Base-by-base conservation (phyloP, 2,113 vertebrate species). In the Phoxinus phoxinus region DNA sequence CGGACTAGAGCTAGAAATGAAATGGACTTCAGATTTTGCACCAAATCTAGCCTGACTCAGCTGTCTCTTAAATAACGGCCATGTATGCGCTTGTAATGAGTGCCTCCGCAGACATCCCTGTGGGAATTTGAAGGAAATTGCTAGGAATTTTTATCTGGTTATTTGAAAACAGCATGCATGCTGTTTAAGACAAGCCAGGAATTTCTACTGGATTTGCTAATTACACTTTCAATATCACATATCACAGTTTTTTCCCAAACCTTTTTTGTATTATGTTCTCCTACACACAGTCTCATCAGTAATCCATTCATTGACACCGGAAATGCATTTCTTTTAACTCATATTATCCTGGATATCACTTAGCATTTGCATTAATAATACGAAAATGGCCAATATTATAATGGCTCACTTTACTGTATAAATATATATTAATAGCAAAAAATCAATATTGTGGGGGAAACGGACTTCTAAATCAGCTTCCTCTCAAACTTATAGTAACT, bases 91-190 rank as follows among this genome's bases (percentile, higher is more conserved):
- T 65, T 72, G 88, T 86, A 87, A 74, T 87, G 83, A 85, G 74
- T 87, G 44, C 86, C 77, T 87, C 71, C 35, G 53, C 87, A 88
- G 88, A 88, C 84, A 87, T 85, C 88, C 90, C 87, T 73, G 74
- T 83, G 88, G 90, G 90, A 90, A 88, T 89, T 87, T 84, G 41
- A 87, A 88, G 89, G 90, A 91, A 88, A 90, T 91, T 91, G 88
- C 84, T 73, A 67, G 86, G 87, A 88, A 90, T 89, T 86, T 87
- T 83, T 77, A 79, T 86, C 76, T 65, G 83, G 83, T 61, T 87
- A 82, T 85, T 87, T 86, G 84, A 86, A 89, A 89, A 88, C 86
- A 87, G 73, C 81, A 84, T 87, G 84, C 79, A 79, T 88, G 86
- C 87, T 87, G 78, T 79, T 81, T 65, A 58, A 86, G 84, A 84